phyloP scores from a whole-genome alignment of 2,113 vertebrate genomes.

The Brachirus orientalis region DNA sequence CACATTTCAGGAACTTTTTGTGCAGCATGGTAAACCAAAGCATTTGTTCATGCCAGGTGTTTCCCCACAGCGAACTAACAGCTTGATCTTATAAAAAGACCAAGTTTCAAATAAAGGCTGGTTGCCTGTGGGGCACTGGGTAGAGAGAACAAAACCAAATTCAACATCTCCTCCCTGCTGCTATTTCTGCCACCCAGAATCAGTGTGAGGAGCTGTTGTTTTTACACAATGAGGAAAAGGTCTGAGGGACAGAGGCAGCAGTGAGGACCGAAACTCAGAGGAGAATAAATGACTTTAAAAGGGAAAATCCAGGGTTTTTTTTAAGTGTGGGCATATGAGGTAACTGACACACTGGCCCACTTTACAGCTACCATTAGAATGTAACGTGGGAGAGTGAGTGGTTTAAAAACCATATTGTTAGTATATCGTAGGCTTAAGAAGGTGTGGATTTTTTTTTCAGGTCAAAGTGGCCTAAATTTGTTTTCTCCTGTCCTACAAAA shows the following conservation, averaged over 20 bases:
- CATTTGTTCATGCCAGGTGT: not conserved
- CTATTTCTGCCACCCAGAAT: not conserved
- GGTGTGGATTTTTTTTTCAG: no score
- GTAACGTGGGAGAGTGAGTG: no score
- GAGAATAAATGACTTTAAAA: not conserved
- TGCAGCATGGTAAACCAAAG: not conserved
- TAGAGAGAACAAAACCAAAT: not conserved
- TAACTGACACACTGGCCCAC: no score
- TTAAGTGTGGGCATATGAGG: no score
- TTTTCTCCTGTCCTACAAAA: no score
- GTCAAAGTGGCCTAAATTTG: no score
- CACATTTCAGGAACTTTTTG: not conserved
- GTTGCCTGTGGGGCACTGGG: not conserved
- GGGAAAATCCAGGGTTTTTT: no score
- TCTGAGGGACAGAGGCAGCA: constrained; percentile 6
- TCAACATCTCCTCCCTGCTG: not conserved
- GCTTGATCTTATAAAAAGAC: not conserved
- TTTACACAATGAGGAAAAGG: not conserved
- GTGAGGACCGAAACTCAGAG: no score
- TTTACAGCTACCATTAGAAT: no score
- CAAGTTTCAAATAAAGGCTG: constrained; percentile 5
- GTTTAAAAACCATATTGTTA: no score
- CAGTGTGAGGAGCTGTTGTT: constrained; percentile 2
- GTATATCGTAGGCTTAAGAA: no score
- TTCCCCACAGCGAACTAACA: constrained; percentile 8